Base-by-base conservation (phyloP, 1,140 invertebrate genomes). In the Lanistes nyassanus region DNA sequence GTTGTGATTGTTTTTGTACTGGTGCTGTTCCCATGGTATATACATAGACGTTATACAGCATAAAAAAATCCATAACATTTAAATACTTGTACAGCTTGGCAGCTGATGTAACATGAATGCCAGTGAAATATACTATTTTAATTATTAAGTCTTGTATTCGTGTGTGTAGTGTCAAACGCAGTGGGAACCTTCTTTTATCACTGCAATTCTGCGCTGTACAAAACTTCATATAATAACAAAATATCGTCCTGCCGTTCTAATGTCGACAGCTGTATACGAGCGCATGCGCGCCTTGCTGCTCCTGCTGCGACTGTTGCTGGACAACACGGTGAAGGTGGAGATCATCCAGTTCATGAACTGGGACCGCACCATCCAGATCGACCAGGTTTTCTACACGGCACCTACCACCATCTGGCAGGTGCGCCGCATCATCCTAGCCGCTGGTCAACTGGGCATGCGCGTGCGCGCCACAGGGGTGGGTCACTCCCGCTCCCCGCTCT, bases 361-460 rank as follows among this genome's bases (percentile, higher is more conserved):
- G 79, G 79, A 80, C 64, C 77, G 76, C 47, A 80, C 79, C 42
- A 80, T 80, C 29, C 58, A 77, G n/a, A 78, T 82, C 26, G 76
- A 79, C 68, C 78, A 77, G 55, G 42, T 82, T 31, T 80, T 82
- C 53, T 82, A 79, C 65, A 71, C 72, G 9, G 73, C 42, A 31
- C 79, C 79, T 26, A 79, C 21, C 26, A 79, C 68, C 26, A 78
- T 82, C 23, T 79, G 60, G 69, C 47, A 82, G 47, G 78, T 79
- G 0, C 37, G 64, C 1, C 73, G 74, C 13, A 70, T 82, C 19
- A 64, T 82, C n/a, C 47, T 36, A 26, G 81, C 76, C 1, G 77
- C 81, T 0, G 37, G 60, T 3, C 2, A 36, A 39, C 42, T 79
- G 53, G 76, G 78, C 4, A 64, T 79, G 60, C 55, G 62, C 11